Evolutionary conservation across 2,888 invertebrate species (phyloP), one percentile per base, ranked within the genome.

Genomic region (Synanthedon formicaeformis): DNA sequence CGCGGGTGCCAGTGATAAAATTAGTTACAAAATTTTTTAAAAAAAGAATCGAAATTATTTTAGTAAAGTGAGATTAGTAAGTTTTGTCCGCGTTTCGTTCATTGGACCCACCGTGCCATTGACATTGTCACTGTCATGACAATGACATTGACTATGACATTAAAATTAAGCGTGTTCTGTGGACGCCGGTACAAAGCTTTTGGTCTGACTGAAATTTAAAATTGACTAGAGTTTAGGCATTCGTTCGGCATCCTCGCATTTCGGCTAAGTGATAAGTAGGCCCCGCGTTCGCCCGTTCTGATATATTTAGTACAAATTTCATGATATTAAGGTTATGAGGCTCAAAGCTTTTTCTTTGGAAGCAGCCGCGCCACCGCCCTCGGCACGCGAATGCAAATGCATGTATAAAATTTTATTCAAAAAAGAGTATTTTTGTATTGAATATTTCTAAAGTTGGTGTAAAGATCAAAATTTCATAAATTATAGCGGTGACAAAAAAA

Each of bases 381-480:
- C 60, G 62, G 60, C 66, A 69, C 68, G 65, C 73, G 75, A 69
- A 67, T 74, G 72, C 72, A 78, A 80, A 80, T 76, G 80, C 80
- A 82, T 86, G 87, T 87, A 88, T 81, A 85, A 87, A 88, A 85
- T 83, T 83, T 85, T 87, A 86, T 88, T 84, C 85, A 80, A 87
- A 84, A 34, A 88, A 88, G 85, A 85, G 86, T 89, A 89, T 88
- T 89, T 89, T 89, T 89, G 87, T 89, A 89, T 88, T 82, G 85
- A 86, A 88, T 88, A 88, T 89, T 88, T 88, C 88, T 88, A 88
- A 88, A 87, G 86, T 88, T 85, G 88, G 83, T 88, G 85, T 88
- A 88, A 89, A 88, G 87, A 76, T 84, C 87, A 88, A 88, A 88
- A 88, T 89, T 89, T 89, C 85, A 85, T 88, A 84, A 88, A 81